These are phyloP conservation scores for Platichthys stellatus DNA, from an alignment of 2,113 vertebrate genomes.

Conservation along the genomic window DNA sequence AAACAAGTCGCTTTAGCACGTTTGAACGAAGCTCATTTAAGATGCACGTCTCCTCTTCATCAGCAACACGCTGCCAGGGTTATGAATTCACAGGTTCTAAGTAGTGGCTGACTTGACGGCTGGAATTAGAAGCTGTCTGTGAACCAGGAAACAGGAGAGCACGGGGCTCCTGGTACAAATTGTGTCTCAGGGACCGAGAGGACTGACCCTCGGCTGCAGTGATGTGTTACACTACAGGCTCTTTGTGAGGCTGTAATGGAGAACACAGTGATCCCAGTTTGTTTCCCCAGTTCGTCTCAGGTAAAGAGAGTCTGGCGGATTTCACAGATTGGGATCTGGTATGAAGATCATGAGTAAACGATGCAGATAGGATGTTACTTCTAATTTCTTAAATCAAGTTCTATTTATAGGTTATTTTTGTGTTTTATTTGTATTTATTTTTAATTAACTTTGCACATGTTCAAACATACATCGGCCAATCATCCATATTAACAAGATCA, in stretches of 20 bases:
- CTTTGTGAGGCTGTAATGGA: not conserved
- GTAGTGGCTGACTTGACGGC: slow-evolving; percentile 10
- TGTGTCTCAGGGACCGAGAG: slow-evolving; percentile 9
- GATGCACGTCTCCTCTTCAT: not conserved
- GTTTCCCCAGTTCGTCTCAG: too few relatives aligned
- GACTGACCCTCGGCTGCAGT: not conserved
- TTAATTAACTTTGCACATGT: too few relatives aligned
- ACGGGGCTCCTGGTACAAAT: slow-evolving; percentile 1
- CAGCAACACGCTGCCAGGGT: not conserved
- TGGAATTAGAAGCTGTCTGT: not conserved
- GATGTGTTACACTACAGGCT: not conserved
- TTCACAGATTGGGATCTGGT: too few relatives aligned
- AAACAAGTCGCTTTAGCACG: not conserved
- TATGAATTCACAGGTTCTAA: not conserved
- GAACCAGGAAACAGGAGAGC: not conserved
- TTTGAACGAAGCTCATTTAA: not conserved
- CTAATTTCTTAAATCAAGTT: too few relatives aligned
- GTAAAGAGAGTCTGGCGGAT: too few relatives aligned
- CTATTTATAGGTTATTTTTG: too few relatives aligned
- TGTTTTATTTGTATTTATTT: too few relatives aligned
- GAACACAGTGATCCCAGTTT: too few relatives aligned
- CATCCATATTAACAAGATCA: too few relatives aligned
- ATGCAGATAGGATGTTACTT: too few relatives aligned
- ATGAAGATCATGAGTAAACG: too few relatives aligned
- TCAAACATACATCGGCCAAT: too few relatives aligned